These are phyloP conservation scores for Pocillopora meandrina DNA, from an alignment of 92 coral and sea anemone genomes.

Conservation along the genomic window DNA sequence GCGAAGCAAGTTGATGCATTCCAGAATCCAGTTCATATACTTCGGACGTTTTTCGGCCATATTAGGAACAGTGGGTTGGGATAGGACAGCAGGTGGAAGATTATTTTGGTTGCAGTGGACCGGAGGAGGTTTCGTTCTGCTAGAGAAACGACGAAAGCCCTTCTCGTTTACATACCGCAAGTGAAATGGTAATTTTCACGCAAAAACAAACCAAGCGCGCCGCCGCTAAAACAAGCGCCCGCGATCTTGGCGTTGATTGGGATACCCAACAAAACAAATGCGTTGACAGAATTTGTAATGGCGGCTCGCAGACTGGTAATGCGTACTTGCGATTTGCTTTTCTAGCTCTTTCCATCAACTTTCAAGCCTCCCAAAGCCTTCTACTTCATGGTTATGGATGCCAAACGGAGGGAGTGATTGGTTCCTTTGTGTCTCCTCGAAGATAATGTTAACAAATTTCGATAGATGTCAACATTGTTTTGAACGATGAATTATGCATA, in stretches of 20 bases:
- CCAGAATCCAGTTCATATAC: conserved; percentile 97
- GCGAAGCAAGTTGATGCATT: conserved; percentile 95
- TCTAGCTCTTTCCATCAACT: neutral
- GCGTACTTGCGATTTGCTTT: neutral
- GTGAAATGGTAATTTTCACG: conserved; percentile 35
- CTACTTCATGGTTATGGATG: neutral
- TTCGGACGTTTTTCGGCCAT: conserved; percentile 96
- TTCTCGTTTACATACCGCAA: conserved; percentile 41
- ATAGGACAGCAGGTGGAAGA: neutral
- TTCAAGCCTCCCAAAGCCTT: conserved; percentile 1
- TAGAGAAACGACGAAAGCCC: conserved; percentile 19
- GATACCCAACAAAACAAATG: conserved; percentile 11
- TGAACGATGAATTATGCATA: conserved; percentile 10
- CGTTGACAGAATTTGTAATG: conserved; percentile 32
- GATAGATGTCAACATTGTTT: neutral
- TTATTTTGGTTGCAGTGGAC: neutral
- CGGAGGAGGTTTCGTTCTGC: conserved; percentile 24
- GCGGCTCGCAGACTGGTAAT: conserved; percentile 4
- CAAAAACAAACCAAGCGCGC: conserved; percentile 32
- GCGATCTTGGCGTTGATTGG: conserved; percentile 9
- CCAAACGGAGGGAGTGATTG: neutral
- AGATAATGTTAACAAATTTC: neutral
- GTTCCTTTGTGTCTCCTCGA: neutral
- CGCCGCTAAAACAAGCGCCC: conserved; percentile 32
- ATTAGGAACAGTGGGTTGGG: conserved; percentile 3